Evolutionary conservation across 2,113 vertebrate genomes (phyloP).

Genomic region (Leptosomus discolor): DNA sequence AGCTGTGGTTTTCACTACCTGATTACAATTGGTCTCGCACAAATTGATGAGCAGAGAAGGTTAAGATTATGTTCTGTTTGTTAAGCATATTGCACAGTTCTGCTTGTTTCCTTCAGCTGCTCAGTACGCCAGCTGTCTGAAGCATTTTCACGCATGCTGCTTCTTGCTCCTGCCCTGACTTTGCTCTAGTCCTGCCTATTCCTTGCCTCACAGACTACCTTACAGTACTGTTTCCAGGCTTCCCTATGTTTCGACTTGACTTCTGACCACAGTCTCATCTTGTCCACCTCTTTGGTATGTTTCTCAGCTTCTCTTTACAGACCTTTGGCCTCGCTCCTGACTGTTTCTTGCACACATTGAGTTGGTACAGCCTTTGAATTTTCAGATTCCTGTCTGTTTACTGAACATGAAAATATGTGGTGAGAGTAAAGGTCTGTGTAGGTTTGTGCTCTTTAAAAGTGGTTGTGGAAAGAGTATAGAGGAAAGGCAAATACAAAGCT

Average conservation of each 20-base stretch:
- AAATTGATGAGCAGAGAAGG: not conserved
- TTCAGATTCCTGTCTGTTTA: not conserved
- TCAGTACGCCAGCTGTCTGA: not conserved
- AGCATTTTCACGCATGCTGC: not conserved
- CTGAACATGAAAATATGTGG: not conserved
- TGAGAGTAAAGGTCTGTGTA: not conserved
- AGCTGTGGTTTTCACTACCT: not conserved
- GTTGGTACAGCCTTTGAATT: not conserved
- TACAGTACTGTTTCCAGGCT: not conserved
- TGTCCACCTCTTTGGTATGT: not conserved
- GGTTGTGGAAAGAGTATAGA: not conserved
- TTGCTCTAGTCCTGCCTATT: not conserved
- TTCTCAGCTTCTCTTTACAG: not conserved
- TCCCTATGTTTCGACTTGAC: not conserved
- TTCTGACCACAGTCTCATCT: not conserved
- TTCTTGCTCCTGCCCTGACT: not conserved
- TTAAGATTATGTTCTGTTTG: not conserved
- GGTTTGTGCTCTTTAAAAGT: not conserved
- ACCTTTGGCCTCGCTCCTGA: not conserved
- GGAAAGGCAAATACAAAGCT: not conserved
- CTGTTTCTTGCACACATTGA: fast-evolving
- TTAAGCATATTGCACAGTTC: not conserved
- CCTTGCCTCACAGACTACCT: not conserved
- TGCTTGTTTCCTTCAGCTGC: not conserved
- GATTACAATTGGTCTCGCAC: not conserved